Percentiles rank a stretch among this genome's conserved stretches.
Conservation (phyloP, 2,797 vertebrate species). For the Melanotaenia boesemani region DNA sequence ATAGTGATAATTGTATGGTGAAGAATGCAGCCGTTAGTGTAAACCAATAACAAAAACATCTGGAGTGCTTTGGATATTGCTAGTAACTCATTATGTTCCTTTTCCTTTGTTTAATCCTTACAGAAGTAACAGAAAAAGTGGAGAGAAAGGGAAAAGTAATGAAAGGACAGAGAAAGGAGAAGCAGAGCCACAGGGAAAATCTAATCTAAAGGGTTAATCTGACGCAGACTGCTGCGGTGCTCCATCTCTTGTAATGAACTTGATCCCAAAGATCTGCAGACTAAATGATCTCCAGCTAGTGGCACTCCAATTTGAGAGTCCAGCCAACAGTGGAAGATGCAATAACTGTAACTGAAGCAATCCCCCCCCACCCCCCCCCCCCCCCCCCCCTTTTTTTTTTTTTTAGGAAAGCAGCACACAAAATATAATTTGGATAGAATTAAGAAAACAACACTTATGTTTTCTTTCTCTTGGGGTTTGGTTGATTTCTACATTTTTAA, state of each 20-base stretch:
- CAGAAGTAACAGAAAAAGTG: background rate
- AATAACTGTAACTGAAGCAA: constrained; percentile 8
- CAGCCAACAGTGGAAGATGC: constrained; percentile 40
- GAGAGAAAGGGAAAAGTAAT: constrained; percentile 18
- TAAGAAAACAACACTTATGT: constrained; percentile 42
- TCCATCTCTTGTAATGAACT: constrained; percentile 65
- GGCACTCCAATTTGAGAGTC: constrained; percentile 47
- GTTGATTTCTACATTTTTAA: constrained; percentile 29
- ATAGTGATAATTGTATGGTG: background rate
- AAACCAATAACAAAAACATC: background rate
- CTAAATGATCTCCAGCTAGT: constrained; percentile 50
- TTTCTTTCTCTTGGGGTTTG: constrained; percentile 19
- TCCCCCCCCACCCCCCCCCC: background rate
- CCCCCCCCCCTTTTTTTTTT: no score
- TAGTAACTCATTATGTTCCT: background rate
- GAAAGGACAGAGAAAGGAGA: constrained; percentile 23
- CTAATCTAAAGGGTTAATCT: constrained; percentile 58
- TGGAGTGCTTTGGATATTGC: background rate
- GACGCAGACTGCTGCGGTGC: constrained; percentile 31
- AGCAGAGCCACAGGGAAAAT: constrained; percentile 22
- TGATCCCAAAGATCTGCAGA: constrained; percentile 66
- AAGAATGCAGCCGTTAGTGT: background rate
- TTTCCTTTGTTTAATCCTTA: background rate
- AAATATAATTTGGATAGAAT: constrained; percentile 43
- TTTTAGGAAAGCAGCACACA: background rate